Evolutionary conservation across 2,888 invertebrate species (phyloP), one percentile per base, ranked within the genome.

Genomic region (Hydrotaea diabolus): DNA sequence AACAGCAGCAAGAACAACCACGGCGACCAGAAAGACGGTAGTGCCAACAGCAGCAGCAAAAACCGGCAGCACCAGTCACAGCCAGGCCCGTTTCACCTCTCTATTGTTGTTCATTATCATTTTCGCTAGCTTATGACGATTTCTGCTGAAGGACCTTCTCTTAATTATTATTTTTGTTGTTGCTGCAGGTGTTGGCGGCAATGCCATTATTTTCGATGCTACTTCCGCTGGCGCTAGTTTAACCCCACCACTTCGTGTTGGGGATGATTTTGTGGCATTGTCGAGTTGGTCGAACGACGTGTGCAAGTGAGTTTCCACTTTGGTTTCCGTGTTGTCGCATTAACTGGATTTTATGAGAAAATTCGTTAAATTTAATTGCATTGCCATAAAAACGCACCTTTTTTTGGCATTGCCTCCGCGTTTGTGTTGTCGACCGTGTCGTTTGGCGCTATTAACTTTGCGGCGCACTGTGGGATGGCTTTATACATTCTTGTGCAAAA

Each of bases 361-460:
- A 74, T 77, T 77, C 75, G 80, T 72, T 59, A 83, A 83, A 80
- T 77, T 83, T 73, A 80, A 80, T 83, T 83, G 80, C 62, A 74
- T 77, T 71, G 73, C 66, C 77, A 62, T 71, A 46, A 77, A 77
- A 53, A n/a, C 49, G 66, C 43, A 66, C 26, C 31, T 49, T 39
- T 73, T 39, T 73, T 31, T 66, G 39, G 43, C 62, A 79, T 57
- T 55, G 72, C 26, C n/a, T n/a, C 15, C 13, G 26, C 15, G 49
- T 23, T 59, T 15, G 7, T n/a, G 49, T 64, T 64, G 62, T 64
- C 23, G 9, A n/a, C 19, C 9, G 71, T 31, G 17, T 17, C 7
- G 36, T 75, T n/a, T 72, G 15, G 15, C 53, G 23, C 55, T 36
- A 2, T 26, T 59, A 26, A 26, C 26, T 9, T 59, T 59, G 59